These are phyloP conservation scores for Dicrostonyx torquatus DNA, from an alignment of 2,797 vertebrate genomes.

Conservation along the genomic window DNA sequence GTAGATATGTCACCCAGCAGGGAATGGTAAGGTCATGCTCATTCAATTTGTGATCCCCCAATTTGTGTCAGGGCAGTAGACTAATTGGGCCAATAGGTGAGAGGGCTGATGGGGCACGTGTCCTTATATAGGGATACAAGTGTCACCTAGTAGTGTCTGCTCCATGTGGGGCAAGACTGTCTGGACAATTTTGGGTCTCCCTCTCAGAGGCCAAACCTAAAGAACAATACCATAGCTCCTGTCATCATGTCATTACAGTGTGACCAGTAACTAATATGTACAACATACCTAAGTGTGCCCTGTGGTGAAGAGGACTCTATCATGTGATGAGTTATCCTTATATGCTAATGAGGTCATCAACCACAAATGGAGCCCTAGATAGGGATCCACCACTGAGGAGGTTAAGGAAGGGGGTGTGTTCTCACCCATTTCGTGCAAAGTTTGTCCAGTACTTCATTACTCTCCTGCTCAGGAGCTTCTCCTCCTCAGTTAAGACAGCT, in stretches of 20 bases:
- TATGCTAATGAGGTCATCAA: not conserved
- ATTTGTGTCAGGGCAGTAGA: not conserved
- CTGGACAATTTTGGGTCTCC: not conserved
- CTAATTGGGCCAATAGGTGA: not conserved
- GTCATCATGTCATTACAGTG: not conserved
- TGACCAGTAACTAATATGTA: not conserved
- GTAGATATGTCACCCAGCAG: constrained; percentile 1
- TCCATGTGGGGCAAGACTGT: not conserved
- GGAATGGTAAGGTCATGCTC: not conserved
- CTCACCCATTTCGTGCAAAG: not conserved
- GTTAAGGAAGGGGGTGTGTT: not conserved
- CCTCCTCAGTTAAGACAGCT: not conserved
- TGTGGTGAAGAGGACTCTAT: not conserved
- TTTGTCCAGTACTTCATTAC: not conserved
- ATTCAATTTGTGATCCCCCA: too few species aligned
- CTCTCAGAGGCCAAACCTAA: not conserved
- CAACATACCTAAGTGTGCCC: not conserved
- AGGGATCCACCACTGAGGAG: not conserved
- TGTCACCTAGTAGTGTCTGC: too few species aligned
- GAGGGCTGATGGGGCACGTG: too few species aligned
- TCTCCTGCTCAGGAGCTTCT: not conserved
- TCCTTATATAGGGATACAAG: too few species aligned
- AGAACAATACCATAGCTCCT: not conserved
- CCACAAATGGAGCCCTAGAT: not conserved
- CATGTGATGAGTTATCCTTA: not conserved